phyloP scores from a whole-genome alignment of 2,113 vertebrate genomes.

The Lonchura striata region DNA sequence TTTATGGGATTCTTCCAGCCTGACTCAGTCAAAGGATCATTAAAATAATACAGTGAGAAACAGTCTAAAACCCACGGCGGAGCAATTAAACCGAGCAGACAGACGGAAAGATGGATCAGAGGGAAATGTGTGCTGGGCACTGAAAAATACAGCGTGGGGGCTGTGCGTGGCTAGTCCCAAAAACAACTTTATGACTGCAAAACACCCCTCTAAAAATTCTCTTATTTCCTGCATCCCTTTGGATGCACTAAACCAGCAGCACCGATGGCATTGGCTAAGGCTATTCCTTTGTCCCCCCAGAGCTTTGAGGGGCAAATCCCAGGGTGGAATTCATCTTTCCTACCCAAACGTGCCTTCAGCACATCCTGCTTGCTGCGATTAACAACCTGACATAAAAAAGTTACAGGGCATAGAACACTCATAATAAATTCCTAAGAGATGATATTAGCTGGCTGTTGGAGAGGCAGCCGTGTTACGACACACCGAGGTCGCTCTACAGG shows the following conservation, averaged over 20 bases:
- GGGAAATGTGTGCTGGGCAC: neutral
- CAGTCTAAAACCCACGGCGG: neutral
- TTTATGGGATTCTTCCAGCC: conserved; percentile 53
- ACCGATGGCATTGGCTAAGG: neutral
- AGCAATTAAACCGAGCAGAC: conserved; percentile 11
- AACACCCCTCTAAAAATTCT: neutral
- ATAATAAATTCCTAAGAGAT: conserved; percentile 57
- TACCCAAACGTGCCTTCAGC: neutral
- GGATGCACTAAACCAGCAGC: neutral
- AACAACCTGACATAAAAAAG: conserved; percentile 40
- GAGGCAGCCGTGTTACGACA: neutral
- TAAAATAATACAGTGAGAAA: conserved; percentile 57
- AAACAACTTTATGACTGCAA: neutral
- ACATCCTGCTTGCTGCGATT: neutral
- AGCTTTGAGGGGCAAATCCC: neutral
- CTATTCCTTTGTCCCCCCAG: neutral
- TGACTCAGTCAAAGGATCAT: conserved; percentile 60
- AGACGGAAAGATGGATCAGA: conserved; percentile 4
- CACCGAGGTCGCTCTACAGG: neutral
- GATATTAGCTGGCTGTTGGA: conserved; percentile 10
- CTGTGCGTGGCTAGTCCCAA: neutral
- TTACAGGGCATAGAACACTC: neutral
- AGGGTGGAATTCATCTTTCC: neutral
- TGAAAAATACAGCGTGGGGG: neutral
- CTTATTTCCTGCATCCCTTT: neutral